Percentiles rank a stretch among this genome's conserved stretches.
phyloP scores from a whole-genome alignment of 2,113 vertebrate genomes.

The Mormoops blainvillei region DNA sequence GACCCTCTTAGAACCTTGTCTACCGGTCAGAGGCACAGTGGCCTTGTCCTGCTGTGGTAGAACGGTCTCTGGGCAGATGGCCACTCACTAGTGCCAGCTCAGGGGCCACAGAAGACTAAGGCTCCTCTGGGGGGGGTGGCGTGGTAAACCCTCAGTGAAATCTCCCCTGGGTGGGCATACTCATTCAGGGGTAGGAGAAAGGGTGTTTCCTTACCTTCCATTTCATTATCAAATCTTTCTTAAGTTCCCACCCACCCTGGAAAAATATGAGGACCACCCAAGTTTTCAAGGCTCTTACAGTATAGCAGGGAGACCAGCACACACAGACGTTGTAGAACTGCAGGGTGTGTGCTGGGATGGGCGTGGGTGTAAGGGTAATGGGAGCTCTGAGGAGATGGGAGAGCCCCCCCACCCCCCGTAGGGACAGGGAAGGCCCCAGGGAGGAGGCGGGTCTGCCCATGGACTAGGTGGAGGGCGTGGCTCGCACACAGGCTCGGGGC shows the following conservation, averaged over 20 bases:
- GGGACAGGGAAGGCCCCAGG: neutral
- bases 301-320: rapidly evolving
- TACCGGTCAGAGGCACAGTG: neutral
- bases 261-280: neutral
- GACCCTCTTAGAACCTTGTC: neutral
- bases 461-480: neutral
- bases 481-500: neutral
- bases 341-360: neutral
- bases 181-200: neutral
- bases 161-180: neutral
- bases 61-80: neutral
- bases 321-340: neutral
- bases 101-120: neutral
- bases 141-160: neutral
- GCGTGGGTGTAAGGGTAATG: neutral
- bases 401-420: too few relatives aligned
- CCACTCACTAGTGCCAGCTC: rapidly evolving
- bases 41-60: neutral
- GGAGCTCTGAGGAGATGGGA: neutral
- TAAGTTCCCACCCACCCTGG: neutral
- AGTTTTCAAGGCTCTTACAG: too few relatives aligned
- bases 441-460: neutral
- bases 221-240: neutral
- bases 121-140: neutral
- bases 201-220: neutral